Evolutionary conservation across 2,888 invertebrate genomes (phyloP), one percentile per base, ranked within the genome.

Genomic region (Euclidia mi): DNA sequence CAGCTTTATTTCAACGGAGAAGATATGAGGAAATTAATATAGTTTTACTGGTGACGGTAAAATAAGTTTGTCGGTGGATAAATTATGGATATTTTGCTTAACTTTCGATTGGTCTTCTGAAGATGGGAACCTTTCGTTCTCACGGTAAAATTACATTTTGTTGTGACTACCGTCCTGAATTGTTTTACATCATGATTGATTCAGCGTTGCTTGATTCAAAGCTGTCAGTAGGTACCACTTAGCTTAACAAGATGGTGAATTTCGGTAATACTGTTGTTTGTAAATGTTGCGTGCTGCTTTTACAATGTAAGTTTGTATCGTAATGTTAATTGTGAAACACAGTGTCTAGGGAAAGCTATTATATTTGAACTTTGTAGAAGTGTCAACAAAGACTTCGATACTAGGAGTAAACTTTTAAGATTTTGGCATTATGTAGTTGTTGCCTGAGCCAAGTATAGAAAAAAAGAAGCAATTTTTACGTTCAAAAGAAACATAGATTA

Each of bases 31-130:
- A 58, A 68, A 60, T 47, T 14, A 12, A 11, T 25, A 25, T 0
- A 18, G 38, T 41, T 52, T 46, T 43, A 28, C 3, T n/a, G 7
- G 7, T 3, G 14, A 0, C 2, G 1, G 53, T 17, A 64, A 44
- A 17, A 25, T 31, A 31, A 12, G 11, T 12, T 60, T 43, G 65
- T 47, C 37, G 4, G 43, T 52, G 56, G 66, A 79, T 74, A 76
- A 79, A 79, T 79, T 78, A 71, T 68, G 63, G 65, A 71, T 74
- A 81, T 76, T 79, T 74, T 78, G 76, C 65, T 37, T 68, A 64
- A 76, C 73, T 72, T 72, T 72, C 76, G 56, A 76, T 68, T 17
- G 42, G 51, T 55, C 56, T 65, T 76, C 55, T 56, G 47, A 53
- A 60, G 73, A 76, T 72, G 73, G 51, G 76, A 72, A 72, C 47